Evolutionary conservation across 1,140 invertebrate species (phyloP).

Genomic region (Nylanderia fulva): DNA sequence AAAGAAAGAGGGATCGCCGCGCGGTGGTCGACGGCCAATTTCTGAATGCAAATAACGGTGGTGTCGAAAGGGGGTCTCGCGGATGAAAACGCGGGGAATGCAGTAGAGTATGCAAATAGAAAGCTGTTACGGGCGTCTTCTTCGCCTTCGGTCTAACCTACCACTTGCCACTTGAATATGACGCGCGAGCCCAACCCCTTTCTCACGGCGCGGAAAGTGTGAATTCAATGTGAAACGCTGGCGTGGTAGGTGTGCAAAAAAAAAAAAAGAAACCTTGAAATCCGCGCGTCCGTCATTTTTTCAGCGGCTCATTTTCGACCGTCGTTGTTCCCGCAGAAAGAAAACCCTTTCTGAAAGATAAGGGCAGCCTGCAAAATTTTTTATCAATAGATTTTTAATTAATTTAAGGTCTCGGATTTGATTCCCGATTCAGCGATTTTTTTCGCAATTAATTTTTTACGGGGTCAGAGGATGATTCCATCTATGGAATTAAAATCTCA

Average conservation of each 20-base stretch:
- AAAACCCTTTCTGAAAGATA: neutral
- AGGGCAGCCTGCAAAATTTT: neutral
- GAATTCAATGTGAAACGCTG: constrained; percentile 75
- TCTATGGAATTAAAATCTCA: no score
- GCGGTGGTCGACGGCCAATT: constrained; percentile 83
- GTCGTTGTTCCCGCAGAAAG: constrained; percentile 16
- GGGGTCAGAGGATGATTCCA: no score
- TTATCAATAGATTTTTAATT: neutral
- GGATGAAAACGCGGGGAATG: constrained; percentile 72
- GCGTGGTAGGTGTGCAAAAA: constrained; percentile 6
- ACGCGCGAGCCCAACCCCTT: constrained; percentile 69
- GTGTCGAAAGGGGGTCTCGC: constrained; percentile 79
- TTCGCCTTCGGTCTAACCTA: constrained; percentile 74
- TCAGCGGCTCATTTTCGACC: constrained; percentile 47
- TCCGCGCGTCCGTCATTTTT: constrained; percentile 53
- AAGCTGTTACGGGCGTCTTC: constrained; percentile 83
- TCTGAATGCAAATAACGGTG: constrained; percentile 85
- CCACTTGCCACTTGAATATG: constrained; percentile 66
- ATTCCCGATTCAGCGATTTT: no score
- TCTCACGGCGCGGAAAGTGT: constrained; percentile 77
- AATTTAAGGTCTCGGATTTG: no score
- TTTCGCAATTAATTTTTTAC: no score
- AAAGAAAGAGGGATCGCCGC: constrained; percentile 72
- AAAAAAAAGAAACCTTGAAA: neutral
- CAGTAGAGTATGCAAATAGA: constrained; percentile 85